These are phyloP conservation scores for Nebria salina DNA, from an alignment of 2,888 invertebrate species.

Conservation along the genomic window DNA sequence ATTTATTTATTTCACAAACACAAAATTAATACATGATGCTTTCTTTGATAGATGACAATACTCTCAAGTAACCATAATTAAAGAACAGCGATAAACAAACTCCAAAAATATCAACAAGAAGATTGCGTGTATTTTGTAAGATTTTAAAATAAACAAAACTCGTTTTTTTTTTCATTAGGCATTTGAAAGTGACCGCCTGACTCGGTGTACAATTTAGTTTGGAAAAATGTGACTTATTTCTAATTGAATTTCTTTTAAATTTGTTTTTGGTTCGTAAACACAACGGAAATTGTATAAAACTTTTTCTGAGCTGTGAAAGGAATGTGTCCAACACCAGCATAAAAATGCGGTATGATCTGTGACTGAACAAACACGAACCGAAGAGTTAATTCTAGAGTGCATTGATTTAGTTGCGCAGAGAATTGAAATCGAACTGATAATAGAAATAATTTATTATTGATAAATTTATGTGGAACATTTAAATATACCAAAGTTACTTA, in stretches of 20 bases:
- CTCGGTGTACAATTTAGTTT: not conserved
- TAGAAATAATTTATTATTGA: conserved; percentile 38
- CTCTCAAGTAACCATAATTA: no score
- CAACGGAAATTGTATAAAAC: conserved; percentile 28
- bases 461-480: conserved; percentile 42
- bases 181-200: conserved; percentile 3
- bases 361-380: not conserved
- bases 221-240: conserved; percentile 19
- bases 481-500: conserved; percentile 34
- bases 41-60: no score
- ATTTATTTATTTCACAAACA: not conserved
- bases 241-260: conserved; percentile 47
- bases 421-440: conserved; percentile 22
- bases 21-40: no score
- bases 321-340: not conserved
- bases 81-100: not conserved
- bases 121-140: not conserved
- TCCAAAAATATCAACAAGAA: not conserved
- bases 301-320: conserved; percentile 30
- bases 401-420: not conserved
- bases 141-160: not conserved
- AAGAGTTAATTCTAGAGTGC: not conserved
- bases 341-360: conserved; percentile 14
- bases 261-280: conserved; percentile 44
- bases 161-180: conserved; percentile 10